phyloP scores from a whole-genome alignment of 2,888 invertebrate genomes.

The Capitulum mitella region DNA sequence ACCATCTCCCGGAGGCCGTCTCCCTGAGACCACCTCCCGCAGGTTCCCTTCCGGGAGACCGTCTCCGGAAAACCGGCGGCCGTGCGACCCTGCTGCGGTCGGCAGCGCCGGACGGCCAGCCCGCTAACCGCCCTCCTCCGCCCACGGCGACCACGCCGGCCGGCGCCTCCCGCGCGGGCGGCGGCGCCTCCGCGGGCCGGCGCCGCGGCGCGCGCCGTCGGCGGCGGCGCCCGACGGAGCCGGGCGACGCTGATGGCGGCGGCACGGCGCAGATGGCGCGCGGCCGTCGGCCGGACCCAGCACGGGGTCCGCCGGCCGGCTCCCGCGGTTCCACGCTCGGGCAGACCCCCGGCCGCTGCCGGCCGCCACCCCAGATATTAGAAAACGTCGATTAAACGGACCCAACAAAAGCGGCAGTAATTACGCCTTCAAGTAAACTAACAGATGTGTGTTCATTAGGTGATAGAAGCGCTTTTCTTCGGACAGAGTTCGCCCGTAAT shows the following conservation, averaged over 20 bases:
- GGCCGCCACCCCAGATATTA: background rate
- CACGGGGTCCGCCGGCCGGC: background rate
- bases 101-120: no score
- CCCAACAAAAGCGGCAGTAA: conserved; percentile 7
- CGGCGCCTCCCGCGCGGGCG: no score
- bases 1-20: no score
- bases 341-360: background rate
- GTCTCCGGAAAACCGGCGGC: no score
- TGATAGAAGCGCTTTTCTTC: background rate
- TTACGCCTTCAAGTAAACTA: background rate
- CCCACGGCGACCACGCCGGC: no score
- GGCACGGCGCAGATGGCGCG: background rate
- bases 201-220: no score
- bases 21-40: no score
- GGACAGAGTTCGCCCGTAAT: background rate
- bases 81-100: no score
- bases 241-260: background rate
- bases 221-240: background rate
- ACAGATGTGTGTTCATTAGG: background rate
- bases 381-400: background rate
- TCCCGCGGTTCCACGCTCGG: background rate
- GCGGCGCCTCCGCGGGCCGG: no score
- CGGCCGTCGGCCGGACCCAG: background rate
- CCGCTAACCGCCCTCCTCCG: no score
- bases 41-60: no score